Base-by-base conservation (phyloP, 2,888 invertebrate genomes). In the Stenodema calcarata region DNA sequence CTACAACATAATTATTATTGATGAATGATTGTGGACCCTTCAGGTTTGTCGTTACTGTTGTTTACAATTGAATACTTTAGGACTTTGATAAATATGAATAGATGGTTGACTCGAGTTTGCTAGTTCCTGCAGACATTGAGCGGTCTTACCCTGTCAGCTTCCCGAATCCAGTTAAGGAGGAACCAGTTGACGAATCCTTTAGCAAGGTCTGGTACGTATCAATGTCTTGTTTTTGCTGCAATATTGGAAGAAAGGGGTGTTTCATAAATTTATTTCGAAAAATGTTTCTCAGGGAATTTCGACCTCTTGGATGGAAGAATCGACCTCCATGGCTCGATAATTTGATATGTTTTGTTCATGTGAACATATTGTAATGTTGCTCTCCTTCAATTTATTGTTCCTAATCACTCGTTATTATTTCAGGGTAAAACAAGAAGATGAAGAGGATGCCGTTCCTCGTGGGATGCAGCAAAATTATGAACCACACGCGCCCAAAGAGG, bases 41-140 rank as follows among this genome's bases (percentile, higher is more conserved):
- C 41, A 35, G 78, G 78, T 78, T 78, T 44, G 44, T 16, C 16
- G 44, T 78, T 78, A 18, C 47, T 80, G 50, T 50, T 80, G 12
- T 80, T 50, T 78, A 78, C 44, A 16, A 73, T 11, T 27, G 47
- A 80, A 80, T 54, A 42, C 80, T 80, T 80, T 80, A 80, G 80
- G 80, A 80, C 7, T 80, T 80, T 80, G 80, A 80, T 50, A 50
- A 91, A 91, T 23, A 91, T 91, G 81, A 90, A 89, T 92, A 92
- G 86, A 88, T 87, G 88, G 88, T 87, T 88, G 88, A 88, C 87
- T 88, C 88, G 88, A 87, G 87, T 89, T 89, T 89, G 86, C 88
- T 89, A 89, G 88, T 89, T 88, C 88, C 88, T 88, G 87, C 88
- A 89, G 88, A 88, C 78, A 88, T 54, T 85, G 83, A 75, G 82